Base-by-base conservation (phyloP, 2,888 invertebrate species). In the Cosmia pyralina region DNA sequence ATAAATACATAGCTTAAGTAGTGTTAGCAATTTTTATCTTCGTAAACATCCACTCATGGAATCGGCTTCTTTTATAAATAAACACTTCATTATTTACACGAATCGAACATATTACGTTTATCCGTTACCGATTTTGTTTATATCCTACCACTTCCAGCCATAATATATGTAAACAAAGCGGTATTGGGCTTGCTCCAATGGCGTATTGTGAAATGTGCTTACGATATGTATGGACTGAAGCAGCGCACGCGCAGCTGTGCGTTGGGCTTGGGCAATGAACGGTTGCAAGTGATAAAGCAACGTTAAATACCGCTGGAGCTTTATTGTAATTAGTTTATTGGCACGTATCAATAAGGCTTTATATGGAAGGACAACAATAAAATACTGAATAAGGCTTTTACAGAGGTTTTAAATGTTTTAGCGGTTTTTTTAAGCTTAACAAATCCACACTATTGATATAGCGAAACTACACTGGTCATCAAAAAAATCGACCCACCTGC, bases 161-260 rank as follows among this genome's bases (percentile, higher is more conserved):
- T 67, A 81, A 75, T 52, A 77, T 38, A n/a, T n/a, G 75, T 78
- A 69, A 74, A 75, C 80, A 59, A 75, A 70, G 58, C 62, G 66
- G 62, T 62, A 59, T 73, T 74, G 69, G 69, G 68, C 76, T 75
- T 57, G 64, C 73, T 82, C 72, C 62, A 74, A 69, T 76, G 72
- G 73, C 28, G 59, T 74, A 81, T 88, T 89, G 82, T 84, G 88
- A 84, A 88, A 87, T 79, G 28, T 69, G 57, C 83, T 81, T 83
- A 79, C 85, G 77, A 80, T 75, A n/a, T n/a, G 82, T 75, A 77
- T 74, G 65, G 62, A 19, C 57, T n/a, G 68, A 13, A 48, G 28
- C 77, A 67, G 72, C 81, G 75, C 74, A 81, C 82, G 83, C 84
- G 86, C 90, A 90, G 90, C 90, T 90, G 90, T 83, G 77, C 72